Base-by-base conservation (phyloP, 2,113 vertebrate genomes). In the Oostethus manadensis region DNA sequence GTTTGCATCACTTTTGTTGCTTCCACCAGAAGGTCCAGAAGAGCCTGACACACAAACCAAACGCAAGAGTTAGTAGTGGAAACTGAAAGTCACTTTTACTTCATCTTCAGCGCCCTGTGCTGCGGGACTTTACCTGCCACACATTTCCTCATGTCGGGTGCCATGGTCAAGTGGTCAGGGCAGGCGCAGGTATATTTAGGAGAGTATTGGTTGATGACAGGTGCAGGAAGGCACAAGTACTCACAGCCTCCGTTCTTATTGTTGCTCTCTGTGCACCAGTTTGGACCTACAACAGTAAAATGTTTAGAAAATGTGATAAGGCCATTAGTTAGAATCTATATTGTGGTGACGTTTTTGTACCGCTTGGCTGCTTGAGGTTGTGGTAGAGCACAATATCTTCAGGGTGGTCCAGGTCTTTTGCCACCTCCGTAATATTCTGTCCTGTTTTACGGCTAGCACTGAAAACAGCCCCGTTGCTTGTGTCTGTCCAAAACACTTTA, bases 141-240 rank as follows among this genome's bases (percentile, higher is more conserved):
- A 66, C 94, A 97, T 43, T 60, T 85, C 76, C 82, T 86, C 88
- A 84, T 89, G 78, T 94, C 91, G 1, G 51, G 1, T 1, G 70
- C 88, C 61, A 94, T 78, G 58, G 56, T 59, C 80, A 74, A 70
- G 68, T 84, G 57, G 10, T 96, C 93, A 0, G 93, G 91, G 68
- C 94, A 97, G 61, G 80, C 87, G 0, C 94, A 97, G 33, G 93
- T 97, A 78, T 92, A 96, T 66, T 90, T 93, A 16, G 93, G 87
- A 0, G 94, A 94, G 46, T 5, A 85, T 0, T 58, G 0, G 53
- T 69, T 84, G 71, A 93, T 88, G 46, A 68, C 79, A 0, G 94
- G 93, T 1, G 93, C 93, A 0, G 94, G 94, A 8, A 97, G 92
- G 64, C 94, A 97, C 66, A 97, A 74, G 66, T 91, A 92, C 63